Percentiles rank a stretch among this genome's conserved stretches.
These are phyloP conservation scores for Dolichoris vasculosae DNA, from an alignment of 1,140 invertebrate genomes.

Conservation along the genomic window DNA sequence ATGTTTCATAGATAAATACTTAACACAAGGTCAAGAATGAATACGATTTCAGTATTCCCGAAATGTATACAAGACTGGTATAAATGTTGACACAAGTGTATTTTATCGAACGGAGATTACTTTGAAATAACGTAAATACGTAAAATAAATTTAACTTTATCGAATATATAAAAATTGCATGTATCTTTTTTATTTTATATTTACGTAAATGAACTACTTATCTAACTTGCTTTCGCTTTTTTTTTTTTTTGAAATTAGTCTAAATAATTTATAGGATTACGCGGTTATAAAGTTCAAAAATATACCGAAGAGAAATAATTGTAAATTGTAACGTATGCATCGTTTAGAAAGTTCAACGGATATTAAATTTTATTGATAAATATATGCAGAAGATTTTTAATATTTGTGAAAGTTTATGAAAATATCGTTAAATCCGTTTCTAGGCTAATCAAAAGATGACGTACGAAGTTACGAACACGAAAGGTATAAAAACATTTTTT, in stretches of 20 bases:
- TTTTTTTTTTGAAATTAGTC: neutral
- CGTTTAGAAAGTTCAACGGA: conserved; percentile 4
- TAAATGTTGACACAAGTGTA: neutral
- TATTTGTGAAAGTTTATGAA: conserved; percentile 26
- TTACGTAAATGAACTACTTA: neutral
- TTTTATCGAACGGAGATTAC: neutral
- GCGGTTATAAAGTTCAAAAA: neutral
- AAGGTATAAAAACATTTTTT: neutral
- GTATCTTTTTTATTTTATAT: neutral
- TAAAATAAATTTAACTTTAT: neutral
- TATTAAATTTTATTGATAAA: conserved; percentile 28
- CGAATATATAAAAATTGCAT: neutral
- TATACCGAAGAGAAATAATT: neutral
- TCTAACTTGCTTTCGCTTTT: neutral
- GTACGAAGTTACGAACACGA: neutral
- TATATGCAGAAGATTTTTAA: neutral
- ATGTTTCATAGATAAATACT: neutral
- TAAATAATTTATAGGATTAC: neutral
- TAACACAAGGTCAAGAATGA: too few species aligned
- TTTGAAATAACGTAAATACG: neutral
- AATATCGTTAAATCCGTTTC: conserved; percentile 30
- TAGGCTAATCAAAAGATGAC: conserved; percentile 1
- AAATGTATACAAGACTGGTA: neutral
- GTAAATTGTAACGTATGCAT: neutral
- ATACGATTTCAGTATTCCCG: too few species aligned